A percentile compares a stretch with the other conserved stretches of the same genome.
Evolutionary conservation across 2,888 invertebrate genomes (phyloP).

Genomic region (Lamproptera curius): DNA sequence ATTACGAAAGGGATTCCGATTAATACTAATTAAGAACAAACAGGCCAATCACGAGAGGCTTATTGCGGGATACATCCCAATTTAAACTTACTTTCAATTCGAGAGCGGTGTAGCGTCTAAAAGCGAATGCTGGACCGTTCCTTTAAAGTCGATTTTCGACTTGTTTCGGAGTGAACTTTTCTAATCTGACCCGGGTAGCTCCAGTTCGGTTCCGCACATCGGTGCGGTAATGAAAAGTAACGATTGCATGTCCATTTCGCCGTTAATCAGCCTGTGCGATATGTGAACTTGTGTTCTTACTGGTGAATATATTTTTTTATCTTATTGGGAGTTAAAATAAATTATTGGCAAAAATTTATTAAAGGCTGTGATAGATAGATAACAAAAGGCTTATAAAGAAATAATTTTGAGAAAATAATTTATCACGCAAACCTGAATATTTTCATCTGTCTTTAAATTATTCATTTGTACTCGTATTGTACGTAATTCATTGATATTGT

Average conservation of each 20-base stretch:
- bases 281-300: slow-evolving; percentile 20
- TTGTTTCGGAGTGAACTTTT: slow-evolving; percentile 69
- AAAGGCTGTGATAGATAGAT: too few species aligned
- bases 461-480: too few species aligned
- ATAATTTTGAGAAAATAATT: too few species aligned
- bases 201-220: slow-evolving; percentile 68
- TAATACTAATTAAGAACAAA: slow-evolving; percentile 77
- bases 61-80: slow-evolving; percentile 77
- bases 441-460: too few species aligned
- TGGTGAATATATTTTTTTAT: too few species aligned
- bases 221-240: slow-evolving; percentile 76
- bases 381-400: too few species aligned
- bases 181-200: slow-evolving; percentile 71
- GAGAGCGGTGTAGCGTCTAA: slow-evolving; percentile 60
- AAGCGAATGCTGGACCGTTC: slow-evolving; percentile 72
- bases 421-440: too few species aligned
- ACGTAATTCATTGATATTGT: too few species aligned
- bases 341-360: too few species aligned
- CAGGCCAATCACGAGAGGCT: slow-evolving; percentile 75
- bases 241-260: slow-evolving; percentile 71
- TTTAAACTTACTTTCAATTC: slow-evolving; percentile 75
- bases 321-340: too few species aligned
- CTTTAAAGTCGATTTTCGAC: slow-evolving; percentile 76
- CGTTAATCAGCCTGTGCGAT: slow-evolving; percentile 65
- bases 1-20: slow-evolving; percentile 61